Evolutionary conservation across 2,113 vertebrate species (phyloP).

Genomic region (Cygnus buccinator): DNA sequence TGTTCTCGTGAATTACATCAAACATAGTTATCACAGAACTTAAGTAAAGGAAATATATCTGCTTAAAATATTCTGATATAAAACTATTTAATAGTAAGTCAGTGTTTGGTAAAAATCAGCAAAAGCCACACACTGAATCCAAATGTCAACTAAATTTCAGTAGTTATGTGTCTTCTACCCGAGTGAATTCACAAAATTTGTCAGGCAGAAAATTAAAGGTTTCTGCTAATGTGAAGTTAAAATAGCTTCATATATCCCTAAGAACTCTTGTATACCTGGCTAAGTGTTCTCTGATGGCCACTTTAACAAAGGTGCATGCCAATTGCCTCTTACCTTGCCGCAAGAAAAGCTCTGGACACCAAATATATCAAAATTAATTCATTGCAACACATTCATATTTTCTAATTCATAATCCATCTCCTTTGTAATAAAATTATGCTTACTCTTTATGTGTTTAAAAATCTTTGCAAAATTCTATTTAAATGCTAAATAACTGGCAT

Average conservation of each 20-base stretch:
- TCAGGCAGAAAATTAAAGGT: neutral
- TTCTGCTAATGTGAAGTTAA: slow-evolving; percentile 7
- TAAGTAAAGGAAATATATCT: neutral
- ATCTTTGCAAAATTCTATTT: neutral
- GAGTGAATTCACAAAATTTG: neutral
- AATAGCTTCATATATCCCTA: neutral
- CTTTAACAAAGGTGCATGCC: neutral
- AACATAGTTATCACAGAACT: neutral
- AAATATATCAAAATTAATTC: neutral
- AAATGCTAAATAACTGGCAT: neutral
- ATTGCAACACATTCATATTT: neutral
- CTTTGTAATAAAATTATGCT: neutral
- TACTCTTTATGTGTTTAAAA: neutral
- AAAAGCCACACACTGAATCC: neutral
- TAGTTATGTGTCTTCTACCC: neutral
- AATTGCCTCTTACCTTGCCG: neutral
- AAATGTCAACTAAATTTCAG: neutral
- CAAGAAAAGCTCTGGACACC: neutral
- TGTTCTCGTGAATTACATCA: neutral
- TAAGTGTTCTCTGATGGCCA: neutral
- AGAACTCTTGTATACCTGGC: neutral
- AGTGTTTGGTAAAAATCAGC: neutral
- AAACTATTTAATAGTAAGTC: neutral
- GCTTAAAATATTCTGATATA: neutral
- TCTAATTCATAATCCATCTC: neutral